Base-by-base conservation (phyloP, 2,888 invertebrate species). In the Hyalella azteca region DNA sequence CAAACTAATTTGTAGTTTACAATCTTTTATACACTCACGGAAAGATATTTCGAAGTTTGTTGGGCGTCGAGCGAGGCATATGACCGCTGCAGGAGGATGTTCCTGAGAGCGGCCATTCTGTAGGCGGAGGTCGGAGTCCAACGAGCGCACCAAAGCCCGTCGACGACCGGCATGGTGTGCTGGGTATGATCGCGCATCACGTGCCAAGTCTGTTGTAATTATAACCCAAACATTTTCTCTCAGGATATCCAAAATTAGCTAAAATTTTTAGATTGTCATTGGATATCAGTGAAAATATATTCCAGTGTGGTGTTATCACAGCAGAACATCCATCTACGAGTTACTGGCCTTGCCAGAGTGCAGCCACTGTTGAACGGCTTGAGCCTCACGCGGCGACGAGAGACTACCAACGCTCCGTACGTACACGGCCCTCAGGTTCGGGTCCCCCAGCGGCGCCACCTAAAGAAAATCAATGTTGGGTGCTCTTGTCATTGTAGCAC, bases 361-460 rank as follows among this genome's bases (percentile, higher is more conserved):
- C 7, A 73, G 39, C 73, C 73, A 73, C 40, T 73, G 29, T 40
- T 32, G n/a, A 9, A 73, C 73, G 0, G 73, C 73, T n/a, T 39
- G 7, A 7, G 73, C 39, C 32, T 73, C 73, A 15, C 73, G 39
- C n/a, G 4, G 40, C 22, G 32, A 22, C 9, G 39, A 40, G 2
- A 15, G 11, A 40, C n/a, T 73, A 19, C n/a, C 40, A 3, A 36
- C 29, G 26, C n/a, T 41, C 40, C 22, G 36, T 39, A 73, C 13
- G 19, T 40, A 40, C 40, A 73, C 41, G 22, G 40, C 41, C 5
- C n/a, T 32, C 73, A 73, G n/a, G 13, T 40, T 11, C 15, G 39
- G 73, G 73, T 73, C 73, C 19, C 73, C 73, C 40, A 73, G 73
- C 13, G 73, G 59, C n/a, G 59, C 26, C 32, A 59, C 59, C 59